Evolutionary conservation across 2,888 invertebrate species (phyloP).

Genomic region (Trachelus troglodyta): DNA sequence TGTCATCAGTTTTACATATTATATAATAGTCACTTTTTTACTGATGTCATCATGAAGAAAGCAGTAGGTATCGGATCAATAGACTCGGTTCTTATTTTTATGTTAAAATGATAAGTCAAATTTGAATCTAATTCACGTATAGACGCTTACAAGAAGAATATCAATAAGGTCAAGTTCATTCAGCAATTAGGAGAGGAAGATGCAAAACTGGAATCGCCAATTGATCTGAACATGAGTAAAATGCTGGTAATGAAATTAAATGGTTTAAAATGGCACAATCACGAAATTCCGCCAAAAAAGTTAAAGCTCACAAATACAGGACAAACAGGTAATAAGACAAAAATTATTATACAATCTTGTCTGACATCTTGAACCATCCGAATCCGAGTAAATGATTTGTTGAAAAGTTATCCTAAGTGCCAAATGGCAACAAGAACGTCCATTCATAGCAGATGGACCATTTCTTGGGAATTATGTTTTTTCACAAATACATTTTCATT

Average conservation of each 20-base stretch:
- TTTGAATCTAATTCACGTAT: neutral
- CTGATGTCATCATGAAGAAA: neutral
- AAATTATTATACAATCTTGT: neutral
- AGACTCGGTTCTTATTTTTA: neutral
- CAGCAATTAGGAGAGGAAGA: neutral
- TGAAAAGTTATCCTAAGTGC: conserved; percentile 71
- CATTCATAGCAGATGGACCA: conserved; percentile 73
- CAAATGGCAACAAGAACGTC: conserved; percentile 73
- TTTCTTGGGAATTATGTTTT: conserved; percentile 72
- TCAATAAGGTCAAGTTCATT: neutral
- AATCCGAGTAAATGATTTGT: neutral
- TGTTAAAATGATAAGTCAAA: neutral
- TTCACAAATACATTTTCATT: conserved; percentile 78
- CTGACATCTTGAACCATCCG: neutral
- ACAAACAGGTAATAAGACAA: conserved; percentile 68
- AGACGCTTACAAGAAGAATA: neutral
- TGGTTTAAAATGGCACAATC: conserved; percentile 66
- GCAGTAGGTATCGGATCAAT: neutral
- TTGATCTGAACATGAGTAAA: conserved; percentile 64
- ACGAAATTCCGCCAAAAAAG: conserved; percentile 72
- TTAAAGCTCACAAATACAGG: conserved; percentile 77
- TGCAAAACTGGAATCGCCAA: conserved; percentile 61
- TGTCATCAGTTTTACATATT: neutral
- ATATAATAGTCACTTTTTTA: neutral
- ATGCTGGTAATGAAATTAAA: conserved; percentile 65